These are phyloP conservation scores for Melieria crassipennis DNA, from an alignment of 2,888 invertebrate genomes.

Conservation along the genomic window DNA sequence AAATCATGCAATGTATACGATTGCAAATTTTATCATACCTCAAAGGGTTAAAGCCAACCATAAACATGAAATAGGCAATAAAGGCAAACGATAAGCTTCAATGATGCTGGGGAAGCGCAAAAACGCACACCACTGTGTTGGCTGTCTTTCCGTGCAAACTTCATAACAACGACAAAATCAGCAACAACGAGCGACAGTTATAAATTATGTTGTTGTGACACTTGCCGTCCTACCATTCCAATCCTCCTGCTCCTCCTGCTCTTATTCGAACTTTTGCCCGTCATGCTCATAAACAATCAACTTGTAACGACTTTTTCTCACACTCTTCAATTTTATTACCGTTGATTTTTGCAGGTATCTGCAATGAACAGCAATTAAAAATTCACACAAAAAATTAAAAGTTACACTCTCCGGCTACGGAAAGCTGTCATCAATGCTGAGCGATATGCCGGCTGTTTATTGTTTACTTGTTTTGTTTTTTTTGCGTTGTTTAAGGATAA, in stretches of 20 bases:
- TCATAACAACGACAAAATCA: background rate
- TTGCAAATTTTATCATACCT: too few species aligned
- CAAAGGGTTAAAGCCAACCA: too few species aligned
- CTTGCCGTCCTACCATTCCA: conserved; percentile 2
- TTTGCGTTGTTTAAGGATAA: too few species aligned
- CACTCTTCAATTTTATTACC: background rate
- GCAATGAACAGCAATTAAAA: conserved; percentile 37
- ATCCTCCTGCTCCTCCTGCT: background rate
- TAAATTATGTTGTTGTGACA: conserved; percentile 39
- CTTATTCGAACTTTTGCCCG: background rate
- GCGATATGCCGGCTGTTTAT: too few species aligned
- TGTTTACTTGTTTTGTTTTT: too few species aligned
- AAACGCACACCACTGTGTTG: too few species aligned
- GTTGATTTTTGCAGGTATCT: conserved; percentile 16
- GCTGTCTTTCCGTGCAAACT: too few species aligned
- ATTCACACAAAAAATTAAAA: conserved; percentile 20
- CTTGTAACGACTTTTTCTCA: background rate
- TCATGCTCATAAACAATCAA: background rate
- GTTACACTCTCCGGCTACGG: background rate
- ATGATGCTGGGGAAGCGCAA: too few species aligned
- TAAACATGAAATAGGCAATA: too few species aligned
- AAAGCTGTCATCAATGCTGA: too few species aligned
- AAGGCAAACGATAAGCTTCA: too few species aligned
- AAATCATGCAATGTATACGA: too few species aligned
- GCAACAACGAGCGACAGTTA: conserved; percentile 26